Percentiles rank a stretch among this genome's conserved stretches.
Evolutionary conservation across 2,888 invertebrate genomes (phyloP).

Genomic region (Meteorus colon): DNA sequence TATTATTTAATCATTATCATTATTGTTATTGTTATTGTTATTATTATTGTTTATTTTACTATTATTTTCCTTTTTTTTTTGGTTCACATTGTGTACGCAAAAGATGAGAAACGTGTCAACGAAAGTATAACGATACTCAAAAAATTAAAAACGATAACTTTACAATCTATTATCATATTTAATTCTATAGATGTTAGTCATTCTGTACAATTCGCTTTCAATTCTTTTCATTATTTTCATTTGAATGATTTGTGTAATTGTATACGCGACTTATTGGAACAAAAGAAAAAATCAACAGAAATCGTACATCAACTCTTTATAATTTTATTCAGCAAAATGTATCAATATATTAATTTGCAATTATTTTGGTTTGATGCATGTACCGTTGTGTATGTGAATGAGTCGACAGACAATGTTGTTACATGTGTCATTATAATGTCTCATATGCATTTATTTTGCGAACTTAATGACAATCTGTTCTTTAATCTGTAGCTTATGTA

Average conservation of each 20-base stretch:
- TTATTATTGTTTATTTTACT: not conserved
- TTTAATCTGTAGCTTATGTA: slow-evolving; percentile 43
- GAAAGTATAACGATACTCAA: slow-evolving; percentile 30
- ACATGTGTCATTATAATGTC: slow-evolving; percentile 33
- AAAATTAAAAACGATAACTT: slow-evolving; percentile 32
- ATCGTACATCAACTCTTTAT: slow-evolving; percentile 6
- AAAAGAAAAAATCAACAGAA: slow-evolving; percentile 1
- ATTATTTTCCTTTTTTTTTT: not conserved
- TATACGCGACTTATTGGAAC: not conserved
- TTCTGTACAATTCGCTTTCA: slow-evolving; percentile 44
- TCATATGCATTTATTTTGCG: slow-evolving; percentile 25
- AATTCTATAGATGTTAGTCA: slow-evolving; percentile 35
- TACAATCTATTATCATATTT: slow-evolving; percentile 39
- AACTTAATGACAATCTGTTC: slow-evolving; percentile 29
- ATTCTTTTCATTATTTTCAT: slow-evolving; percentile 1
- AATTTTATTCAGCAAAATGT: slow-evolving; percentile 53
- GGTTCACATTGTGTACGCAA: slow-evolving; percentile 8
- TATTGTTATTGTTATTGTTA: not conserved
- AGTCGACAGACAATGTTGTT: slow-evolving; percentile 44
- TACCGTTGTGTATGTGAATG: slow-evolving; percentile 51
- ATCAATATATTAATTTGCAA: slow-evolving; percentile 63
- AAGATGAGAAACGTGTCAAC: slow-evolving; percentile 32
- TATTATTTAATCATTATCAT: not conserved
- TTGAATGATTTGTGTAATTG: slow-evolving; percentile 29
- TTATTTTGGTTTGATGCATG: slow-evolving; percentile 60